Base-by-base conservation (phyloP, 2,888 invertebrate species). In the Brachynemurus nebulosus region DNA sequence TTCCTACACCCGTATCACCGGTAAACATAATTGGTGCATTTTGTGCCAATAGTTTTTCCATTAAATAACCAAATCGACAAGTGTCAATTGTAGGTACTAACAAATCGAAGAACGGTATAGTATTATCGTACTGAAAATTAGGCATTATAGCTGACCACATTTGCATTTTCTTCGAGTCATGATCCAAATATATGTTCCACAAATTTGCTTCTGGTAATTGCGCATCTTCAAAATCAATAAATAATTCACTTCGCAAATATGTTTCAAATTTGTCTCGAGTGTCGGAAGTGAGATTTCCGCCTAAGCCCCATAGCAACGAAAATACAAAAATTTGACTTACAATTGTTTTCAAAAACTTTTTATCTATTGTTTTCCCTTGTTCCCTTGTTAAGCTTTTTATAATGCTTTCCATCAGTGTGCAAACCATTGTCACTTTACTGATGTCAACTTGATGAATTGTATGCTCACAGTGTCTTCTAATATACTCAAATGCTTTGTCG, bases 1-100 rank as follows among this genome's bases (percentile, higher is more conserved):
- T 92, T 12, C 91, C 92, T 27, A 90, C 89, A 80, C 81, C 86
- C 40, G 90, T 90, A 37, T 76, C 78, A n/a, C 92, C 92, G n/a
- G 89, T 89, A 51, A 85, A 80, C 63, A 93, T 74, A 7, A 91
- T 86, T 0, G 91, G 83, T 53, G 80, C 78, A 23, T 78, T 74
- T 2, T 76, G 72, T 7, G 74, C 65, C 12, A 91, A 69, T 9
- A 92, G 66, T 54, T 82, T 76, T 54, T 85, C 78, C 67, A 86
- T 76, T 34, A 89, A 62, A 58, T 79, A 88, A 45, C 89, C 86
- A 58, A 82, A 91, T 53, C 90, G 74, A 0, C 89, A 83, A 0
- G 91, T 92, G 57, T 92, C 91, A n/a, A 80, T 75, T 0, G 92
- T 92, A 0, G 91, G 92, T 7, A 92, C 91, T 7, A 90, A 68